phyloP scores from a whole-genome alignment of 2,113 vertebrate species.

The Oncorhynchus tshawytscha region DNA sequence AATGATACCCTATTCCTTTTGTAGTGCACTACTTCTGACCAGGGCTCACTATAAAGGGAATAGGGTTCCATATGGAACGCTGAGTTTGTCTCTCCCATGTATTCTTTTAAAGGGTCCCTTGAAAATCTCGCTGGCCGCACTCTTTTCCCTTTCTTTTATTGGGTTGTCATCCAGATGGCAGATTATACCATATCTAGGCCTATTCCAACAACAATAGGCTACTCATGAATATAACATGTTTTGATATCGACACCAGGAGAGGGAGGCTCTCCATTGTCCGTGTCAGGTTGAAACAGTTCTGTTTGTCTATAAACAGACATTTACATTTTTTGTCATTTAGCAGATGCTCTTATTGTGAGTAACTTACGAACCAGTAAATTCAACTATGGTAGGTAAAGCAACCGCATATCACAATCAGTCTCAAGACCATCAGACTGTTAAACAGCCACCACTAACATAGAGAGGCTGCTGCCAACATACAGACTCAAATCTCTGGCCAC shows the following conservation, averaged over 20 bases:
- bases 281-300: constrained; percentile 23
- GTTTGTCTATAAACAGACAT: constrained; percentile 15
- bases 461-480: too few species aligned
- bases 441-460: too few species aligned
- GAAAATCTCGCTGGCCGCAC: background rate
- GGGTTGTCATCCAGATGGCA: constrained; percentile 30
- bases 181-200: constrained; percentile 38
- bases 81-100: too few species aligned
- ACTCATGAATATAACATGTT: constrained; percentile 50
- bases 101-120: background rate
- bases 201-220: constrained; percentile 25
- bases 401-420: too few species aligned
- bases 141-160: constrained; percentile 5
- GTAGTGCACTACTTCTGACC: background rate
- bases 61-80: too few species aligned
- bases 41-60: too few species aligned
- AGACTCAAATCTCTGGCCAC: too few species aligned
- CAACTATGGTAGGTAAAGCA: too few species aligned
- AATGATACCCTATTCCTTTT: background rate
- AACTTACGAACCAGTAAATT: too few species aligned
- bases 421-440: too few species aligned
- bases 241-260: constrained; percentile 26
- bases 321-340: background rate
- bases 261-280: constrained; percentile 23
- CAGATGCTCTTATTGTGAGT: too few species aligned